Percentiles rank a stretch among this genome's conserved stretches.
Conservation (phyloP, 2,888 invertebrate genomes). For the Junonia oenone region DNA sequence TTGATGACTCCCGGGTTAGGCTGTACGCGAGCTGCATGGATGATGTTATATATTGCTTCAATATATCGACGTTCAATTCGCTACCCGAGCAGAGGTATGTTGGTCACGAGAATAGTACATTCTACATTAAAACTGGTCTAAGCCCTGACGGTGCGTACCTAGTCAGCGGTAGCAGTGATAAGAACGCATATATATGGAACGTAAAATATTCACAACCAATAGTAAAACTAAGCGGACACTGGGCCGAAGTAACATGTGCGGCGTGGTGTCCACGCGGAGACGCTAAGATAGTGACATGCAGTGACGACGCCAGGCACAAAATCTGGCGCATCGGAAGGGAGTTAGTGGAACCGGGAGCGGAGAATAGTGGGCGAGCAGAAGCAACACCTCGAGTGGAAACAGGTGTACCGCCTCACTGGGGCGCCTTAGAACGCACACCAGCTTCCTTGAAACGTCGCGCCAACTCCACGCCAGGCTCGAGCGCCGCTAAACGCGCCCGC, state of each 20-base stretch:
- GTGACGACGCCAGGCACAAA: conserved; percentile 89
- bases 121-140: conserved; percentile 90
- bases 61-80: conserved; percentile 83
- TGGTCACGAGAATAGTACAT: conserved; percentile 89
- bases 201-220: conserved; percentile 82
- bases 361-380: conserved; percentile 40
- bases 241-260: conserved; percentile 92
- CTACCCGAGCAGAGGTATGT: conserved; percentile 82
- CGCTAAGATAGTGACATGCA: conserved; percentile 86
- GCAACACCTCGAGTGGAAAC: conserved; percentile 28
- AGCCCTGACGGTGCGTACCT: conserved; percentile 90
- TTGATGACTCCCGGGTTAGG: conserved; percentile 83
- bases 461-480: conserved; percentile 38
- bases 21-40: conserved; percentile 94
- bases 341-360: conserved; percentile 42
- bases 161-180: conserved; percentile 93
- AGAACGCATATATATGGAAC: conserved; percentile 92
- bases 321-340: conserved; percentile 85
- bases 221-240: conserved; percentile 85
- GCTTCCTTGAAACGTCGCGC: conserved; percentile 61
- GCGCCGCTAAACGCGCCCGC: conserved; percentile 36
- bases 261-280: conserved; percentile 85
- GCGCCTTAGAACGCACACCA: conserved; percentile 66
- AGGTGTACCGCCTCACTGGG: conserved; percentile 43
- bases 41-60: conserved; percentile 91